Conservation (phyloP, 2,888 invertebrate genomes). For the Lucinisca nassula region DNA sequence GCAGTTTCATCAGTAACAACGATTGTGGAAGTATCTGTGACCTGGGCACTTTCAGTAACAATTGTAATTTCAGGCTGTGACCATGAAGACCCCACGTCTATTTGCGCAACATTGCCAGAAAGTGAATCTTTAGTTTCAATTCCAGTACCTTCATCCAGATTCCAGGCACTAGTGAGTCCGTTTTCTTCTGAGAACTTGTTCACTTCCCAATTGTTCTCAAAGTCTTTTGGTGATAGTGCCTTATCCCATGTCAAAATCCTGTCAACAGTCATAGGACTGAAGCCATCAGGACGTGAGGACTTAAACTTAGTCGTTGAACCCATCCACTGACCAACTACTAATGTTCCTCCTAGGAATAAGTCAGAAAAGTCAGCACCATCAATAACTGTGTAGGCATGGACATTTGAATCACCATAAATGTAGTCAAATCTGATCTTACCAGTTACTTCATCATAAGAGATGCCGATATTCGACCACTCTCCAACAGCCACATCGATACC, state of each 20-base stretch:
- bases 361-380: neutral
- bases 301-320: conserved; percentile 7
- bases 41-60: conserved; percentile 28
- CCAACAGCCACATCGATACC: conserved; percentile 42
- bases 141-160: neutral
- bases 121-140: neutral
- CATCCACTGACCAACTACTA: conserved; percentile 58
- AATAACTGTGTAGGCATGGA: neutral
- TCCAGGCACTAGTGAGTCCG: neutral
- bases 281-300: neutral
- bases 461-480: conserved; percentile 74
- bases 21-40: neutral
- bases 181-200: neutral
- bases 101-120: neutral
- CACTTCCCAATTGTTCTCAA: neutral
- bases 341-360: neutral
- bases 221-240: neutral
- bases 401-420: conserved; percentile 19
- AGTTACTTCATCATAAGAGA: conserved; percentile 41
- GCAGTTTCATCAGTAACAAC: conserved; percentile 39
- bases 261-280: conserved; percentile 4
- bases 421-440: conserved; percentile 46
- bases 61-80: neutral
- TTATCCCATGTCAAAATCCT: conserved; percentile 32
- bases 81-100: conserved; percentile 50